Evolutionary conservation across 2,797 vertebrate genomes (phyloP), one percentile per base, ranked within the genome.

Genomic region (Lophotriccus pileatus): DNA sequence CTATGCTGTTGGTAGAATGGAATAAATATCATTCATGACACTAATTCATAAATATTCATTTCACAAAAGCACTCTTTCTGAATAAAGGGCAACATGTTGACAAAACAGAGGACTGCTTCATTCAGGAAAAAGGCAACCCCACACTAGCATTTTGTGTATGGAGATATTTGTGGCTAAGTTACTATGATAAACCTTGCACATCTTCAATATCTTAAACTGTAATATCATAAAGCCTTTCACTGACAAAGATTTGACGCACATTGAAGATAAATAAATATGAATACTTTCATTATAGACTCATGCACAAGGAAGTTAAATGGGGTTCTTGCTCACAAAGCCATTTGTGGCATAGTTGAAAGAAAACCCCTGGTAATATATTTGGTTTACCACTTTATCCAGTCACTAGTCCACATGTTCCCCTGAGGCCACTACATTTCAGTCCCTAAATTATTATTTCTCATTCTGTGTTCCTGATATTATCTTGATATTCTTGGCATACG

Each of bases 401-500:
- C 87, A 53, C 46, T 44, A 83, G 53, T 84, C 58, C 39, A 58
- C 36, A 47, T 20, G 21, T 19, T 80, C n/a, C 85, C 66, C 73
- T 37, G 32, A 85, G 76, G 53, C 49, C 34, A 59, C 70, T 87
- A 87, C 46, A 49, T 62, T 84, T 83, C 62, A 73, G 69, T 75
- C 24, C 39, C 58, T 66, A 81, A 92, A 74, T 77, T 77, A 82
- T 86, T 90, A 78, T 90, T 90, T 87, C 64, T 87, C 76, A 73
- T 85, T 87, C 76, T 80, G 50, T 72, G 60, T 55, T 89, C 62
- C 69, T 82, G 80, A 94, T 78, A 81, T 27, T 74, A 91, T 90
- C 90, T 75, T 84, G 62, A 91, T 78, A 67, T 79, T 95, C 80
- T 86, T 95, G 67, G 70, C 83, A 90, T 86, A 93, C 44, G 83